Evolutionary conservation across 2,113 vertebrate species (phyloP), one percentile per base, ranked within the genome.

Genomic region (Tetrao urogallus): DNA sequence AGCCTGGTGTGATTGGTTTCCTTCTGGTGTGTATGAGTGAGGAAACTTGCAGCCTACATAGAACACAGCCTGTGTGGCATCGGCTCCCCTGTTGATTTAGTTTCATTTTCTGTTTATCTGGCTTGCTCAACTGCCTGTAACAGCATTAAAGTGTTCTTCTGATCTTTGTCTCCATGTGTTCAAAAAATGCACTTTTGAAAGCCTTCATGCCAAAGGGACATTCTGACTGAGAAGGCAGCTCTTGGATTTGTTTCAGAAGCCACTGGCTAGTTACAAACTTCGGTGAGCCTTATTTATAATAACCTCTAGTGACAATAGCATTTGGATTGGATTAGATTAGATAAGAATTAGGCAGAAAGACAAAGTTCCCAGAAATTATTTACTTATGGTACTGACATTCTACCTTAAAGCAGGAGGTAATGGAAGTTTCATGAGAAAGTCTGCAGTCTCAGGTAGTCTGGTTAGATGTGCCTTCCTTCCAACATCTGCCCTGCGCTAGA

Each of bases 101-200:
- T 97, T 97, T 97, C 92, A 82, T 94, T 97, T 97, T 97, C 93
- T 97, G 95, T 97, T 97, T 97, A 95, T 76, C 96, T 97, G 93
- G 82, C 82, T 94, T 95, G 90, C 86, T 96, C 71, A 96, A 96
- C 96, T 95, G 96, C 93, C 97, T 97, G 93, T 94, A 93, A 95
- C 84, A 24, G 78, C 89, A 82, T 89, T 93, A 40, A 95, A 96
- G 86, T 93, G 95, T 97, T 96, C 96, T 94, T 97, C 90, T 96
- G 93, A 97, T 97, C 96, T 97, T 93, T 87, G 91, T 94, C 91
- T 95, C 93, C 81, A 84, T 66, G 93, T 88, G 93, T 92, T 94
- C 93, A 71, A 93, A 93, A 86, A 94, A 94, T 2, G 11, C 64
- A 90, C 87, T 28, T 94, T 85, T 88, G 78, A 86, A 93, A 85